Conservation (phyloP, 1,140 invertebrate species). For the Aphelinus atriplicis region DNA sequence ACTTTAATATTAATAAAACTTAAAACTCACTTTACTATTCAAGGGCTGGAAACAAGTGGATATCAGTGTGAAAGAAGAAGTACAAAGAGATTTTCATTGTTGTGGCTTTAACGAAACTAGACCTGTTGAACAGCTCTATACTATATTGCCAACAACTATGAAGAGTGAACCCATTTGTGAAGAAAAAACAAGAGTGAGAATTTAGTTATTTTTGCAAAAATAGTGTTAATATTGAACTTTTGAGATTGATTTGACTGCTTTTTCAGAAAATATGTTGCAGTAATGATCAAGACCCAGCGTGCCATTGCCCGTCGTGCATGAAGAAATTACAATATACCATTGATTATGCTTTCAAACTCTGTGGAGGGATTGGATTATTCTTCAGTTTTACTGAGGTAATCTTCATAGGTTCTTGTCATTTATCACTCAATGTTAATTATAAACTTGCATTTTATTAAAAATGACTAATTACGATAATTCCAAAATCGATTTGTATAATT, state of each 20-base stretch:
- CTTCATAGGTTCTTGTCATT: slow-evolving; percentile 7
- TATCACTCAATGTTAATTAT: too few relatives aligned
- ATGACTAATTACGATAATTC: too few relatives aligned
- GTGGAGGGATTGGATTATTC: slow-evolving; percentile 92
- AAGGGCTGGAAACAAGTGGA: slow-evolving; percentile 80
- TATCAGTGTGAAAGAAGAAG: slow-evolving; percentile 71
- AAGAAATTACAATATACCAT: slow-evolving; percentile 80
- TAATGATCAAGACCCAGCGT: slow-evolving; percentile 51
- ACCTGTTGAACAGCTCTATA: slow-evolving; percentile 7
- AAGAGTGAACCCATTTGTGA: slow-evolving; percentile 64
- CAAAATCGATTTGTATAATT: too few relatives aligned
- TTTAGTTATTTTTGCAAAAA: slow-evolving; percentile 28
- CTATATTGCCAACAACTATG: slow-evolving; percentile 7
- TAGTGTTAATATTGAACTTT: slow-evolving; percentile 12
- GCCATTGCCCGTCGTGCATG: slow-evolving; percentile 79
- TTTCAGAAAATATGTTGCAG: slow-evolving; percentile 64
- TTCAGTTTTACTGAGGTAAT: slow-evolving; percentile 97
- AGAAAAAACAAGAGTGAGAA: slow-evolving; percentile 64
- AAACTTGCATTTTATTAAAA: too few relatives aligned
- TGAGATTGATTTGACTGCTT: slow-evolving; percentile 12
- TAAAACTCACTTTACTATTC: slow-evolving; percentile 40
- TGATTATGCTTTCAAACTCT: slow-evolving; percentile 87
- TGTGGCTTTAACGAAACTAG: slow-evolving; percentile 77
- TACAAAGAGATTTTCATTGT: slow-evolving; percentile 83
- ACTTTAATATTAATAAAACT: slow-evolving; percentile 20